Base-by-base conservation (phyloP, 1,140 invertebrate species). In the Schmidtea mediterranea region DNA sequence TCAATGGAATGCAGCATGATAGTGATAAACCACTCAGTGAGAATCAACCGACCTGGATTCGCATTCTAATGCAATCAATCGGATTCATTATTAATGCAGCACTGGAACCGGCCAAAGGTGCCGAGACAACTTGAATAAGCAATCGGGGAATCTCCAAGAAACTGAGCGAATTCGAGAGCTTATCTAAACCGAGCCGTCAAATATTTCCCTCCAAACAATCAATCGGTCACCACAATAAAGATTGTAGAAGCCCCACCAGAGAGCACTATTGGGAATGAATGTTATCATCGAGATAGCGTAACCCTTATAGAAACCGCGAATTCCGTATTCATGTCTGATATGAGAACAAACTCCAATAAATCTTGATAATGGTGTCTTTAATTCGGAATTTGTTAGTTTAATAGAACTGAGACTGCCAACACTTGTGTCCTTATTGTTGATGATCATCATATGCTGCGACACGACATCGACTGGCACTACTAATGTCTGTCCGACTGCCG, bases 241-340 rank as follows among this genome's bases (percentile, higher is more conserved):
- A 51, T 83, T 82, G 69, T 92, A 94, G 55, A 90, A 78, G 26
- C 76, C 76, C 86, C 86, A 94, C 84, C 86, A 94, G 18, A 90
- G 70, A 10, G 83, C 86, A 50, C 81, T 86, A 62, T 84, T 90
- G 8, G 86, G 84, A 50, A 89, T 82, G 67, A 87, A 92, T 2
- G 82, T 79, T 53, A 77, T 76, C 1, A 92, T 66, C 16, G 84
- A 90, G 21, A 83, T 82, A 23, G 77, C 69, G 62, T 92, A 92
- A 0, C 87, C 87, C 10, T 51, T 24, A 62, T 92, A 94, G 67
- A 87, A 92, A 1, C 84, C 86, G 53, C 69, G 62, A 9, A 82
- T 58, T 1, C 84, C 84, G 67, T 89, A 80, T 55, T 71, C 68
- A 51, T 70, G 66, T 63, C 82, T 82, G 52, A 84, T 74, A 43